Percentiles rank a stretch among this genome's conserved stretches.
Conservation (phyloP, 2,888 invertebrate genomes). For the Oscheius sp. region DNA sequence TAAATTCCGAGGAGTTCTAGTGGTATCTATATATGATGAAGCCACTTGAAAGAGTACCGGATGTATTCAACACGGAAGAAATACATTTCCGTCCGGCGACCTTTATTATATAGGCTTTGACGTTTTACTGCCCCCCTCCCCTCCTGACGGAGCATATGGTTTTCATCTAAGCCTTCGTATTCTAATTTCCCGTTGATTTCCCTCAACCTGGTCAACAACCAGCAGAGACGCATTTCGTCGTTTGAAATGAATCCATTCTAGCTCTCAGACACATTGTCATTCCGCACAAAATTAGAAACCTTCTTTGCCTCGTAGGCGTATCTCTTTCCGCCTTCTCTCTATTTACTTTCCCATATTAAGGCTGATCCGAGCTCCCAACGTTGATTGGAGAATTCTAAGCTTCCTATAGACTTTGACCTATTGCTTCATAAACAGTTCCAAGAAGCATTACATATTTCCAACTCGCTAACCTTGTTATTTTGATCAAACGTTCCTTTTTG, state of each 20-base stretch:
- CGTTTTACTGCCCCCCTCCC: background rate
- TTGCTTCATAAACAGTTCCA: too few species aligned
- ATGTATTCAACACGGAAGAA: background rate
- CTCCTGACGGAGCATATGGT: background rate
- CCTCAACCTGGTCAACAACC: background rate
- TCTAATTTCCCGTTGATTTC: background rate
- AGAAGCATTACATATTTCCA: background rate
- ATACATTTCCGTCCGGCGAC: background rate
- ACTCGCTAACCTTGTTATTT: background rate
- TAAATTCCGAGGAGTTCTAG: too few species aligned
- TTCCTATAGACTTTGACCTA: background rate
- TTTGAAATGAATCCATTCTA: background rate
- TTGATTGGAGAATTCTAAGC: background rate
- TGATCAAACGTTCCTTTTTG: background rate
- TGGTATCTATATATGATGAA: too few species aligned
- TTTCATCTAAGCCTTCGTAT: background rate
- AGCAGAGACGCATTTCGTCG: background rate
- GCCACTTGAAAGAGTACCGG: background rate
- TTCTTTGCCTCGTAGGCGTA: slow-evolving; percentile 2
- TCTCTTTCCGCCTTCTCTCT: background rate
- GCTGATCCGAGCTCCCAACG: slow-evolving; percentile 11
- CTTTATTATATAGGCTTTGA: background rate
- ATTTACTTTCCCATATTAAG: slow-evolving; percentile 26
- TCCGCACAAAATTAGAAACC: background rate
- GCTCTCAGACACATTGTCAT: background rate